Base-by-base conservation (phyloP, 2,113 vertebrate genomes). In the Potamarius usumacintae region DNA sequence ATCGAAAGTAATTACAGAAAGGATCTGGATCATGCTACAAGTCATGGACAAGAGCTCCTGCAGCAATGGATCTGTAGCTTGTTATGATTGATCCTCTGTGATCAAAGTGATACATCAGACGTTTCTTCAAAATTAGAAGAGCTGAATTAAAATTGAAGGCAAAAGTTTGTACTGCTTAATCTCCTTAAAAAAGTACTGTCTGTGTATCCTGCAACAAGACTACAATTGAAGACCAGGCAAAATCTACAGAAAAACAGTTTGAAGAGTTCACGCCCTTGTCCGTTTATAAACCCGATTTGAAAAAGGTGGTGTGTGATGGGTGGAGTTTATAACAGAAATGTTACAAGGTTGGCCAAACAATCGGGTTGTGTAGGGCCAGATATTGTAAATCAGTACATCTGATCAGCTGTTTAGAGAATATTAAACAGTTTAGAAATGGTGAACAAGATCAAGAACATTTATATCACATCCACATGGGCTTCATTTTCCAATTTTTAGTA, bases 1-100 rank as follows among this genome's bases (percentile, higher is more conserved):
- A 83, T 87, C 57, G 81, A 83, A 83, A 62, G 65, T 74, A 74
- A 83, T 82, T 76, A 83, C 69, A 53, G 27, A 83, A 52, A 20
- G 25, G 58, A 76, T 42, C 55, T n/a, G 3, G 69, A 63, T 87
- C 67, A 87, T 65, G 17, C 18, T 57, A 74, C 63, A 67, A 55
- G 30, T 27, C 55, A 72, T 9, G 27, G 27, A 77, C 48, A 27
- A 63, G 57, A 55, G 65, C 34, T 67, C 27, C 62, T 79, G 27
- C 25, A 15, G n/a, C n/a, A 67, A 25, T 80, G n/a, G 48, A 67
- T 80, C 42, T 87, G 79, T 58, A 58, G 25, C 20, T 48, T 58
- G 34, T 82, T 81, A 69, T 86, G 77, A 81, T 82, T 53, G 55
- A 82, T 82, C 42, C 34, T 83, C 18, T 1, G 11, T 20, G 48